Conservation (phyloP, 2,888 invertebrate genomes). For the Andrena trimmerana region DNA sequence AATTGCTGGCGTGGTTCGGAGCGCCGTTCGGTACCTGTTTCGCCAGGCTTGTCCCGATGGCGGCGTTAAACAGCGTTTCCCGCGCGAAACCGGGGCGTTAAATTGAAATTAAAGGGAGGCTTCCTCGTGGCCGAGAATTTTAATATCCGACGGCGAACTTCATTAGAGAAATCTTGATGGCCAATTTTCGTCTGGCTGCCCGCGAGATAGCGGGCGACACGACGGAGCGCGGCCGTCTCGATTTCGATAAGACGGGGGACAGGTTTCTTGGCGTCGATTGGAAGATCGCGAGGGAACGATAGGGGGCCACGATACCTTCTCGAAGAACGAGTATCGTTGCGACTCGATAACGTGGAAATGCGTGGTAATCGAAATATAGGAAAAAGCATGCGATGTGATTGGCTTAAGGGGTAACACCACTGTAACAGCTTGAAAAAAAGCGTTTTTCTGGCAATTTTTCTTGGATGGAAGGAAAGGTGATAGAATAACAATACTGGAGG, state of each 20-base stretch:
- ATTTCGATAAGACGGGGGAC: slow-evolving; percentile 4
- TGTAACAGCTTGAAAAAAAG: too few species aligned
- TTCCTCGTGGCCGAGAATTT: slow-evolving; percentile 21
- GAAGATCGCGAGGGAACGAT: slow-evolving; percentile 39
- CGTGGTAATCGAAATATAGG: neutral
- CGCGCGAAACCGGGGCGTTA: slow-evolving; percentile 19
- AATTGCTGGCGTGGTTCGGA: slow-evolving; percentile 3
- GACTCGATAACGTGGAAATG: slow-evolving; percentile 4
- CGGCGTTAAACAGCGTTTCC: slow-evolving; percentile 25
- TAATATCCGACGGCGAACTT: slow-evolving; percentile 23
- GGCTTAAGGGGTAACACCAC: too few species aligned
- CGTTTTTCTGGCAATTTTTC: too few species aligned
- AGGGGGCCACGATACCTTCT: slow-evolving; percentile 1
- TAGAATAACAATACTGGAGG: too few species aligned
- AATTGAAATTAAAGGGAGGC: slow-evolving; percentile 40
- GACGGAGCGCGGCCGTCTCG: slow-evolving; percentile 14
- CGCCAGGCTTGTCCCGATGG: neutral
- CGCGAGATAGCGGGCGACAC: slow-evolving; percentile 27
- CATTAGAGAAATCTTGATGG: slow-evolving; percentile 30
- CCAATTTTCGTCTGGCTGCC: slow-evolving; percentile 22
- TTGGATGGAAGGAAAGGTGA: too few species aligned
- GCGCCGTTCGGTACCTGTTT: slow-evolving; percentile 7
- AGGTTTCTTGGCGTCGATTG: slow-evolving; percentile 11
- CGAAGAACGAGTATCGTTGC: neutral
- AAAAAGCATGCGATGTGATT: neutral